Evolutionary conservation across 2,797 vertebrate species (phyloP).

Genomic region (Geotrypetes seraphini): DNA sequence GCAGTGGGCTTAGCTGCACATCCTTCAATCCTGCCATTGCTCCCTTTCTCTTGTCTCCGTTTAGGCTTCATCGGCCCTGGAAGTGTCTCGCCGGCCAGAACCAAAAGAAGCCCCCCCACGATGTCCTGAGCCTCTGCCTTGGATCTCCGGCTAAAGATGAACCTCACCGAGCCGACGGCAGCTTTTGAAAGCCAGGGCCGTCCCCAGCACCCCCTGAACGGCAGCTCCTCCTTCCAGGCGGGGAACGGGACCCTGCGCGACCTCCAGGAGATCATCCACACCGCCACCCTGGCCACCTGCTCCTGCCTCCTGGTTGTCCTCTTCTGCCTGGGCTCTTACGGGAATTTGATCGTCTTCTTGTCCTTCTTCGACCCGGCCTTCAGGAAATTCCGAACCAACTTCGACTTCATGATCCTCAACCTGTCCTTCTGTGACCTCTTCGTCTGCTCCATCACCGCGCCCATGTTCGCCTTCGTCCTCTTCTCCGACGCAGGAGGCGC

Average conservation of each 20-base stretch:
- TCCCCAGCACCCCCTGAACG: slow-evolving; percentile 23
- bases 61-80: slow-evolving; percentile 2
- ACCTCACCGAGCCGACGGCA: slow-evolving; percentile 57
- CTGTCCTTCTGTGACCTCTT: slow-evolving; percentile 93
- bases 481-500: slow-evolving; percentile 66
- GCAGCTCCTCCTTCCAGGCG: slow-evolving; percentile 23
- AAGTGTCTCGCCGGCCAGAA: background rate
- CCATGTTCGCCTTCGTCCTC: slow-evolving; percentile 85
- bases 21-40: no score
- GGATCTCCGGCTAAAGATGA: slow-evolving; percentile 63
- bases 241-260: slow-evolving; percentile 3
- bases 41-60: background rate
- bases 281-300: slow-evolving; percentile 75
- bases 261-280: slow-evolving; percentile 62
- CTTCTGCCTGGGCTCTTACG: slow-evolving; percentile 90
- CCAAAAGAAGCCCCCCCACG: no score
- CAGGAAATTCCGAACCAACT: slow-evolving; percentile 91
- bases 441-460: slow-evolving; percentile 83
- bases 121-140: background rate
- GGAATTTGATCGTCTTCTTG: slow-evolving; percentile 89
- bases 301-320: slow-evolving; percentile 74
- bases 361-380: slow-evolving; percentile 94
- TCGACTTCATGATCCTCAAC: slow-evolving; percentile 96
- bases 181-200: slow-evolving; percentile 46
- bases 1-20: no score